Evolutionary conservation across 2,888 invertebrate species (phyloP).

Genomic region (Oligia fasciuncula): DNA sequence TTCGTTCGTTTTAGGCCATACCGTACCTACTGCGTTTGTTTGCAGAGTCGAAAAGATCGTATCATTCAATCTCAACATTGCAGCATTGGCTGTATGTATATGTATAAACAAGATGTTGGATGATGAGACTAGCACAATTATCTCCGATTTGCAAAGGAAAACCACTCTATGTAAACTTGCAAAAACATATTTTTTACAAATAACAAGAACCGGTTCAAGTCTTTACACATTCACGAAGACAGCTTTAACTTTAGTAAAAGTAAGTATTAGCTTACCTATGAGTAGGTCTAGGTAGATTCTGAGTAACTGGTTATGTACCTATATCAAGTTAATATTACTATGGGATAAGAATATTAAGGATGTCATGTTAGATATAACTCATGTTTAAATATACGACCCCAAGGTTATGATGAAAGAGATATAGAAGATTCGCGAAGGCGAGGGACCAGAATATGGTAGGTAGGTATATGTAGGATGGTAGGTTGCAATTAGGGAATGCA

Average conservation of each 20-base stretch:
- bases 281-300: neutral
- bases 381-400: neutral
- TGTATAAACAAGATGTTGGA: neutral
- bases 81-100: neutral
- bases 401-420: neutral
- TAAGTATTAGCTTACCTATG: constrained; percentile 22
- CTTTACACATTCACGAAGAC: constrained; percentile 28
- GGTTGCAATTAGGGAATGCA: too few relatives aligned
- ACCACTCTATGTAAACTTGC: constrained; percentile 1
- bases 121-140: neutral
- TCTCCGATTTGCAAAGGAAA: constrained; percentile 10
- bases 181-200: constrained; percentile 25
- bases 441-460: neutral
- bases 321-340: constrained; percentile 7
- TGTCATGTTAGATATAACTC: neutral
- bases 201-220: constrained; percentile 36
- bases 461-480: too few relatives aligned
- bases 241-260: constrained; percentile 14
- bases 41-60: neutral
- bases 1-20: neutral
- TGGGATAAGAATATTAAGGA: neutral
- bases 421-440: neutral
- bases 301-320: constrained; percentile 2
- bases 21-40: neutral
- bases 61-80: constrained; percentile 1